Conservation (phyloP, 2,888 invertebrate genomes). For the Stenodera caucasica region DNA sequence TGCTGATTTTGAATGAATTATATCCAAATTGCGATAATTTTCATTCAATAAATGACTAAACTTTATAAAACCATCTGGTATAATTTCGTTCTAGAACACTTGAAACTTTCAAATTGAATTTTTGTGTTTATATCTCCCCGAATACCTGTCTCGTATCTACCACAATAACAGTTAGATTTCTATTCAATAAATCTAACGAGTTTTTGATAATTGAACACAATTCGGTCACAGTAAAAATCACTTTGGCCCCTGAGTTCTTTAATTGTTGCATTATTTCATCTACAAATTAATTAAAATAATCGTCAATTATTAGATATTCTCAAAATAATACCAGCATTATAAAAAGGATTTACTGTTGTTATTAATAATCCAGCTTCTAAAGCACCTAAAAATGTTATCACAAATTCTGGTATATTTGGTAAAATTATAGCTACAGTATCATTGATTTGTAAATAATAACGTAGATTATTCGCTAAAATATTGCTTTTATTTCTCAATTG, state of each 20-base stretch:
- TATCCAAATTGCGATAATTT: conserved; percentile 58
- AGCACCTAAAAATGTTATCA: conserved; percentile 66
- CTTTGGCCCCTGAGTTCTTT: conserved; percentile 62
- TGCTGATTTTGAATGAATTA: no score
- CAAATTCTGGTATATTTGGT: conserved; percentile 76
- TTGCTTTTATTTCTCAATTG: conserved; percentile 60
- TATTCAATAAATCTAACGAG: conserved; percentile 55
- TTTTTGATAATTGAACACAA: conserved; percentile 57
- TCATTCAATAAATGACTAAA: not conserved
- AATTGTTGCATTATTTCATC: conserved; percentile 70
- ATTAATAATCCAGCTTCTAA: conserved; percentile 69
- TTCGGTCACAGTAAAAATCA: conserved; percentile 63
- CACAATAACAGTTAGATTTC: conserved; percentile 56
- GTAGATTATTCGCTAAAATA: conserved; percentile 62
- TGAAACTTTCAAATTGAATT: not conserved
- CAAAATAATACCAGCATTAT: conserved; percentile 62
- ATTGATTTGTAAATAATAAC: conserved; percentile 63
- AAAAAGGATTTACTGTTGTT: conserved; percentile 72
- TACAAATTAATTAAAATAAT: no score
- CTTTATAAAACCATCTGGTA: not conserved
- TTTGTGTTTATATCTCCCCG: not conserved
- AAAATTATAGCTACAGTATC: conserved; percentile 66
- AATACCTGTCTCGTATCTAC: not conserved
- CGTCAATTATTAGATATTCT: no score
- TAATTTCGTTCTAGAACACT: not conserved